Evolutionary conservation across 2,888 invertebrate species (phyloP).

Genomic region (Platynereis dumerilii): DNA sequence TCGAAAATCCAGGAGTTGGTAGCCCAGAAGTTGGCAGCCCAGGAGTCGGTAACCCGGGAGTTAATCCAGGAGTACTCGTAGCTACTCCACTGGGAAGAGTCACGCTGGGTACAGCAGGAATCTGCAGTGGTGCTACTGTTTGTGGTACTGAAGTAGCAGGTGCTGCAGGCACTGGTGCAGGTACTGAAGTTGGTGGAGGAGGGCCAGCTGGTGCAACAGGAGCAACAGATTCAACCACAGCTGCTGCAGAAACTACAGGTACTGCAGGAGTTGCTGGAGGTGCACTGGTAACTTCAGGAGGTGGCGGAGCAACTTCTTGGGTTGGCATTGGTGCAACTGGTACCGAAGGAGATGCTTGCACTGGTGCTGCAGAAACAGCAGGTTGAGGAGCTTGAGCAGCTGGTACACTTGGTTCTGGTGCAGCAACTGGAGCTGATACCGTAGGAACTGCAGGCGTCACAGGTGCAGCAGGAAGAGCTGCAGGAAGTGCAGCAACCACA

Average conservation of each 20-base stretch:
- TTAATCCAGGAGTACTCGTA: too few species aligned
- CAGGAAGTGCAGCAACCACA: constrained; percentile 9
- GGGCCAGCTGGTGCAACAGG: too few species aligned
- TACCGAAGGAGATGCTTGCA: not conserved
- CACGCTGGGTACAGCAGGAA: not conserved
- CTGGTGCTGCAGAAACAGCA: not conserved
- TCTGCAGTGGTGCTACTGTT: not conserved
- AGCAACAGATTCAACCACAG: too few species aligned
- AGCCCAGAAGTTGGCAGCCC: too few species aligned
- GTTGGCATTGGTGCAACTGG: constrained; percentile 18
- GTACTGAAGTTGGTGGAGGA: too few species aligned
- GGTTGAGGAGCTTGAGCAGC: constrained; percentile 6
- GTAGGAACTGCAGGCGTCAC: constrained; percentile 18
- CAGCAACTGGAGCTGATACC: constrained; percentile 28
- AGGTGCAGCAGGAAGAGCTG: constrained; percentile 8
- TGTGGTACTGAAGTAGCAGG: too few species aligned
- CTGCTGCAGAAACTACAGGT: too few species aligned
- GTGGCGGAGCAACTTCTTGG: constrained; percentile 15
- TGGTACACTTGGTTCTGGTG: constrained; percentile 3
- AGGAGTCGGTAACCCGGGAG: too few species aligned
- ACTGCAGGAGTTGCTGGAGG: constrained; percentile 16
- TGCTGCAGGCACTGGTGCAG: too few species aligned
- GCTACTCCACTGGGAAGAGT: too few species aligned
- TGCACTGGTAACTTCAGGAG: constrained; percentile 29
- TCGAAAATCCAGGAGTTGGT: too few species aligned